These are phyloP conservation scores for Platyrinchus mystaceus DNA, from an alignment of 2,797 vertebrate genomes.

Conservation along the genomic window DNA sequence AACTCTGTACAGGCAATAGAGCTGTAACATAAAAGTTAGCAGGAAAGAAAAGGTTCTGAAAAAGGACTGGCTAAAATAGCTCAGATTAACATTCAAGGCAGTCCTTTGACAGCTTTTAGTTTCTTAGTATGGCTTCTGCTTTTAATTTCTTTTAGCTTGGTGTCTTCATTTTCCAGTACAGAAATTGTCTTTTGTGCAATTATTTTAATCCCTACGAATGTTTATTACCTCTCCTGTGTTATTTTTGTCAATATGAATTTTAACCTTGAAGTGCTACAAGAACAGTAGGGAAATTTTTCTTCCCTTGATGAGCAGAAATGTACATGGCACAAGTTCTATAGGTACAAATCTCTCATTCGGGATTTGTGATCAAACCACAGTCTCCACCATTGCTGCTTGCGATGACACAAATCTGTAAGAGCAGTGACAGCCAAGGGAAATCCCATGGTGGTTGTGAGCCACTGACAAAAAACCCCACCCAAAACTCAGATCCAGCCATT, in stretches of 20 bases:
- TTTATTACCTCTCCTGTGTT: not conserved
- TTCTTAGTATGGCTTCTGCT: conserved; percentile 1
- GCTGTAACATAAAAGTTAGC: conserved; percentile 35
- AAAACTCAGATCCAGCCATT: not conserved
- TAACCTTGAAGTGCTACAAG: not conserved
- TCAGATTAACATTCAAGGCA: conserved; percentile 49
- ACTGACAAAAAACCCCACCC: not conserved
- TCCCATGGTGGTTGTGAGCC: not conserved
- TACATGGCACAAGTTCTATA: accelerated
- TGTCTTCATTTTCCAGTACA: not conserved
- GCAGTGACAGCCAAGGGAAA: not conserved
- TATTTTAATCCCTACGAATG: not conserved
- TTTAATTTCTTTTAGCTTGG: conserved; percentile 25
- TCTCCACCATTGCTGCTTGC: not conserved
- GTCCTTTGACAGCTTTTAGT: conserved; percentile 11
- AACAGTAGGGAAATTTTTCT: not conserved
- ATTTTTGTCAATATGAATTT: conserved; percentile 12
- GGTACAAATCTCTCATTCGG: not conserved
- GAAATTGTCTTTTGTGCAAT: not conserved
- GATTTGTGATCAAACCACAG: not conserved
- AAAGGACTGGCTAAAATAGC: conserved; percentile 41
- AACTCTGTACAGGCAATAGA: not conserved
- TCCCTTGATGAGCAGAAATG: not conserved
- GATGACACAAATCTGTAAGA: not conserved
- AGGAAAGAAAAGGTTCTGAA: conserved; percentile 31